Evolutionary conservation across 2,113 vertebrate genomes (phyloP), one percentile per base, ranked within the genome.

Genomic region (Mus pahari): DNA sequence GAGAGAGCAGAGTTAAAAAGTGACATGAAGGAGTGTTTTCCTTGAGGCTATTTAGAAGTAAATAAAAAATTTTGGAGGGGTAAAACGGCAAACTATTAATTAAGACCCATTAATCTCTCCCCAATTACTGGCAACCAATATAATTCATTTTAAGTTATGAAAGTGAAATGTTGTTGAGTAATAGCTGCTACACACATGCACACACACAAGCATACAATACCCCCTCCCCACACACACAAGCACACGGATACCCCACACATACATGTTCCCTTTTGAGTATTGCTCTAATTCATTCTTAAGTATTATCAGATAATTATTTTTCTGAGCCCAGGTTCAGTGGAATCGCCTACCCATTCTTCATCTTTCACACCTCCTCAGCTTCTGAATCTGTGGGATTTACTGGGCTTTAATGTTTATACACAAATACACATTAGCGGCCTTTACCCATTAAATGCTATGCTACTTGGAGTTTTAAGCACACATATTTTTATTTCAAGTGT

Each of bases 121-220:
- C 36, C 75, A 94, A 79, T 62, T 95, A 88, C 26, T 88, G 79
- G 7, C 24, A 87, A 8, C 36, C 60, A 71, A 77, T 58, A 81
- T 42, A 87, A 86, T 62, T 84, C 10, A 96, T 74, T 91, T 71
- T 77, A 95, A 95, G 91, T 92, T 82, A 92, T 66, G 94, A 92
- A 91, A 81, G 31, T 88, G 50, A 93, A 94, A 84, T 31, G 3
- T 42, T 82, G 0, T 48, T 89, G 84, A 96, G 48, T 88, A 39
- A 39, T 9, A 92, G 11, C 33, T 96, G 33, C 19, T 93, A 55
- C 10, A 62, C 16, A 45, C 50, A 64, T 11, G 8, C 9, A 22
- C 36, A 16, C 13, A 33, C 64, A 33, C 28, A 64, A 8, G 8
- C 10, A 28, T 7, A 9, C 7, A 26, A n/a, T n/a, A n/a, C n/a